A percentile compares a stretch with the other conserved stretches of the same genome.
Conservation (phyloP, 2,113 vertebrate genomes). For the Halcyon senegalensis region DNA sequence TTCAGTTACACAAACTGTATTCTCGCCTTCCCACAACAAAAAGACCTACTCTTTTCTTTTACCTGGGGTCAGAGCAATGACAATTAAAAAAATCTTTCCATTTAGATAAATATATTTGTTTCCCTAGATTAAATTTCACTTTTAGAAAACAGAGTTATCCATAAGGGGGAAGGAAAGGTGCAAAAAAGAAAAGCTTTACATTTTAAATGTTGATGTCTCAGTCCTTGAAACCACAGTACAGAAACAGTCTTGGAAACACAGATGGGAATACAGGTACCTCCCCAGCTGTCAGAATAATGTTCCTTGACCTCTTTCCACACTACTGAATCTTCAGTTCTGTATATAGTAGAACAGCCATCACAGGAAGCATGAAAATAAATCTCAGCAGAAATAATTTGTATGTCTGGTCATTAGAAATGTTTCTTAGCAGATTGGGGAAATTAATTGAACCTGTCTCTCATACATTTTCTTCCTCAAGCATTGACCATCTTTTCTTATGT, state of each 20-base stretch:
- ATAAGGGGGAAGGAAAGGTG: neutral
- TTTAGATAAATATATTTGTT: neutral
- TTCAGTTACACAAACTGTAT: neutral
- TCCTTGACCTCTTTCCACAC: slow-evolving; percentile 20
- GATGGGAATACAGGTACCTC: slow-evolving; percentile 22
- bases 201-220: neutral
- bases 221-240: neutral
- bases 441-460: neutral
- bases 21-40: neutral
- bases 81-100: neutral
- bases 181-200: neutral
- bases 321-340: slow-evolving; percentile 5
- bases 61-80: neutral
- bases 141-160: neutral
- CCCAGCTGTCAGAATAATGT: slow-evolving; percentile 28
- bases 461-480: neutral
- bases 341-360: neutral
- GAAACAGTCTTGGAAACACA: slow-evolving; percentile 1
- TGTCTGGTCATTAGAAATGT: neutral
- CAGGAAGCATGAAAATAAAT: neutral
- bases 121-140: neutral
- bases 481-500: neutral
- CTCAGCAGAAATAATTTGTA: neutral
- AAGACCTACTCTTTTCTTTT: neutral
- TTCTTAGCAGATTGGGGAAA: neutral